Evolutionary conservation across 2,888 invertebrate species (phyloP).

Genomic region (Proisotoma minuta): DNA sequence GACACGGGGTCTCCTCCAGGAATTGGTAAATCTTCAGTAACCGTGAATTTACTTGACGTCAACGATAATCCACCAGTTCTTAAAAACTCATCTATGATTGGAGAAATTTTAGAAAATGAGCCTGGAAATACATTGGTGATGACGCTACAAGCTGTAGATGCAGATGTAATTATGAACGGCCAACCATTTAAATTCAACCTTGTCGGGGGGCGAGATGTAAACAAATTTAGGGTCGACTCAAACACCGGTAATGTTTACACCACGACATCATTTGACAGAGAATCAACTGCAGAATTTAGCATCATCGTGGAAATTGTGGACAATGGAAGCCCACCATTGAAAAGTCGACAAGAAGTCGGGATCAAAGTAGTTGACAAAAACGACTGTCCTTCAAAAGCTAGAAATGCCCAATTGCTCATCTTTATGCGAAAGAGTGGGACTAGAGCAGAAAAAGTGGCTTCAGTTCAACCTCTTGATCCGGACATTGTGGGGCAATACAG

Average conservation of each 20-base stretch:
- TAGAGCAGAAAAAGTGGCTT: constrained; percentile 69
- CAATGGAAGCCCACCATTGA: constrained; percentile 73
- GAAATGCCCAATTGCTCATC: constrained; percentile 74
- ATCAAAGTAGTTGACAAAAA: constrained; percentile 87
- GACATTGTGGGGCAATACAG: constrained; percentile 84
- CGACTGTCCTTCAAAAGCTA: constrained; percentile 81
- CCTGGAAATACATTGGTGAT: constrained; percentile 81
- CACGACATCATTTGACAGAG: constrained; percentile 83
- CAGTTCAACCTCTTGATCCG: constrained; percentile 86
- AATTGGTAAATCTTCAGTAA: constrained; percentile 55
- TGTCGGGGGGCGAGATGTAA: constrained; percentile 81
- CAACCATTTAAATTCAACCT: constrained; percentile 84
- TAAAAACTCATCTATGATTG: constrained; percentile 77
- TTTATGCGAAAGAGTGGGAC: constrained; percentile 65
- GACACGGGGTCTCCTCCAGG: constrained; percentile 77
- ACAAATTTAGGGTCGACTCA: constrained; percentile 82
- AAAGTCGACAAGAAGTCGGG: constrained; percentile 82
- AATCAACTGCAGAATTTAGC: constrained; percentile 75
- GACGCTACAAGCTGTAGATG: constrained; percentile 84
- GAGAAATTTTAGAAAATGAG: constrained; percentile 87
- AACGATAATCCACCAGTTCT: constrained; percentile 93
- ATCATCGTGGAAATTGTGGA: constrained; percentile 89
- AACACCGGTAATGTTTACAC: constrained; percentile 86
- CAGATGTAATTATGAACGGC: constrained; percentile 80
- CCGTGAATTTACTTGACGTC: constrained; percentile 75